These are phyloP conservation scores for Centrocercus urophasianus DNA, from an alignment of 2,113 vertebrate genomes.

Conservation along the genomic window DNA sequence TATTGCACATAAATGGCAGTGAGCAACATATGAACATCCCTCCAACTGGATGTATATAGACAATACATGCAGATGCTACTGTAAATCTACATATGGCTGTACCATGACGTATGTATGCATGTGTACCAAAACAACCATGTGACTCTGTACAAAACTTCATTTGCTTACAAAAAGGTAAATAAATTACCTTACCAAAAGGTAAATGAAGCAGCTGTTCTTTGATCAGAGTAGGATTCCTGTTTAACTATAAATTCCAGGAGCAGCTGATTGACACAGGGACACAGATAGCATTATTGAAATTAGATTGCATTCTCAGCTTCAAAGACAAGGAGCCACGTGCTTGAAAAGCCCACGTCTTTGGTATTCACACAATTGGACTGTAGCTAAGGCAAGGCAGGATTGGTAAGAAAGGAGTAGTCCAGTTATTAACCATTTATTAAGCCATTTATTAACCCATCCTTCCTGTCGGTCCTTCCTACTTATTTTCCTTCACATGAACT, in stretches of 20 bases:
- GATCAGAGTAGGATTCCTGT: background rate
- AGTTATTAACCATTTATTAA: background rate
- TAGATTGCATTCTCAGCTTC: background rate
- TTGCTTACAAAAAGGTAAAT: background rate
- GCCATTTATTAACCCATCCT: background rate
- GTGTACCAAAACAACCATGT: background rate
- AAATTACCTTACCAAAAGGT: too few species aligned
- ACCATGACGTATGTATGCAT: background rate
- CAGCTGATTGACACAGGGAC: background rate
- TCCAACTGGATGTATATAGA: background rate
- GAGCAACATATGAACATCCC: accelerated
- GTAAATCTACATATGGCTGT: accelerated
- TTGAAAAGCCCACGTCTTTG: background rate
- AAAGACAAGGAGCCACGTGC: background rate
- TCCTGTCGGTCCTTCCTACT: background rate
- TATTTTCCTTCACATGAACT: accelerated
- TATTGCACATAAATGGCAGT: background rate
- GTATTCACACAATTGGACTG: background rate
- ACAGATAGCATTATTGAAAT: background rate
- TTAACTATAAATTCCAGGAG: background rate
- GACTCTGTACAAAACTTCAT: background rate
- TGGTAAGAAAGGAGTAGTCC: background rate
- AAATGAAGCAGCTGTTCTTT: background rate
- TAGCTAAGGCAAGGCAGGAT: background rate
- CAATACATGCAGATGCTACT: accelerated